phyloP scores from a whole-genome alignment of 2,797 vertebrate species.

The Synanceia verrucosa region DNA sequence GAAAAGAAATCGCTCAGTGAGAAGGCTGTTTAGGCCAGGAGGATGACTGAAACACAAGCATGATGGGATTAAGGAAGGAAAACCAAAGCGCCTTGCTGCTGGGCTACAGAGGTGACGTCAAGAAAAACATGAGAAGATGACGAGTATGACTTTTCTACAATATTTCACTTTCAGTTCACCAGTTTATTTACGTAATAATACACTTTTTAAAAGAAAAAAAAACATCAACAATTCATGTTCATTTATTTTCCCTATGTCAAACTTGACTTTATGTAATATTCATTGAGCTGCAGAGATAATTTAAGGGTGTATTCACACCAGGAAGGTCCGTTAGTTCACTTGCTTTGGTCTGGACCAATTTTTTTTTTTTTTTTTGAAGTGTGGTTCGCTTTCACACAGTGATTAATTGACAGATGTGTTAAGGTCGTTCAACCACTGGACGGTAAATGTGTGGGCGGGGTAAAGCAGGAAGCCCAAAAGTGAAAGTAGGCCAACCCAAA shows the following conservation, averaged over 20 bases:
- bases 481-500: no score
- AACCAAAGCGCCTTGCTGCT: slow-evolving; percentile 27
- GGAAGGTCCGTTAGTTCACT: no score
- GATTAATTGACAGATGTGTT: no score
- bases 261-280: not conserved
- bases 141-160: not conserved
- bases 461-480: no score
- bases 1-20: slow-evolving; percentile 46
- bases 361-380: no score
- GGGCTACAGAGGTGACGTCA: slow-evolving; percentile 1
- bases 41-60: slow-evolving; percentile 34
- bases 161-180: accelerated
- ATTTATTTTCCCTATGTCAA: not conserved
- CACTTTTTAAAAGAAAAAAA: not conserved
- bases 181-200: not conserved
- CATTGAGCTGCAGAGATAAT: not conserved
- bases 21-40: slow-evolving; percentile 32
- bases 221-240: not conserved
- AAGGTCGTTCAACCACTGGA: no score
- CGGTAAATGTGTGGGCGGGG: no score
- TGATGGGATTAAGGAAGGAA: slow-evolving; percentile 37
- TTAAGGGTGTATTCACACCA: no score
- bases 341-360: no score
- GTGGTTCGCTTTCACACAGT: no score
- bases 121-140: not conserved